These are phyloP conservation scores for Nephrocerus scutellatus DNA, from an alignment of 2,888 invertebrate genomes.

Conservation along the genomic window DNA sequence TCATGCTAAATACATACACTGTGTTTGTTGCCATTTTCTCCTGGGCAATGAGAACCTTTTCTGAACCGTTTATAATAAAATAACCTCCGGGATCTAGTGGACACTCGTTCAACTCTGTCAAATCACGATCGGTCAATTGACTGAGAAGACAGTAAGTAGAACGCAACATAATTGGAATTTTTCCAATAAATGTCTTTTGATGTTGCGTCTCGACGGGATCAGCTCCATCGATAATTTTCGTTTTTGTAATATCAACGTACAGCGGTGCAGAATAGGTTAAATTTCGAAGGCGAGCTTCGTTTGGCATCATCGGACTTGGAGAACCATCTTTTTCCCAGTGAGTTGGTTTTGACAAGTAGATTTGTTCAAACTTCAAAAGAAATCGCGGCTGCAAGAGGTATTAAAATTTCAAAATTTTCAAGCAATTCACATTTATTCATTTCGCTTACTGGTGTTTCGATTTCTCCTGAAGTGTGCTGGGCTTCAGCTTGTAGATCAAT, in stretches of 20 bases:
- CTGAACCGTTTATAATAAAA: constrained; percentile 99
- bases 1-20: constrained; percentile 99
- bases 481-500: constrained; percentile 97
- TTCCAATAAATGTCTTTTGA: constrained; percentile 70
- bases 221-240: constrained; percentile 82
- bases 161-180: constrained; percentile 98
- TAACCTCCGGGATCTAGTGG: constrained; percentile 99
- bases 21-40: constrained; percentile 99
- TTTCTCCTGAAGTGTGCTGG: constrained; percentile 89
- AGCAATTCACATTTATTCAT: background rate
- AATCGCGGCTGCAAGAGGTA: constrained; percentile 64
- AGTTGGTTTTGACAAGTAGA: constrained; percentile 97
- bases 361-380: constrained; percentile 95
- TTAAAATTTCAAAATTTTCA: background rate
- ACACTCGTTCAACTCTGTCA: constrained; percentile 98
- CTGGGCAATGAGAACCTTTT: constrained; percentile 97
- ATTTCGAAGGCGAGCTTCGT: constrained; percentile 95
- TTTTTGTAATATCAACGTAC: constrained; percentile 98
- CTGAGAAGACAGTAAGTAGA: constrained; percentile 95
- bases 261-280: constrained; percentile 96
- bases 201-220: constrained; percentile 80
- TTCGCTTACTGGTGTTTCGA: constrained; percentile 67
- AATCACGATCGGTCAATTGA: constrained; percentile 95
- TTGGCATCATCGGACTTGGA: constrained; percentile 99
- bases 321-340: constrained; percentile 99